phyloP scores from a whole-genome alignment of 2,113 vertebrate genomes.

The Telmatochromis bifrenatus region DNA sequence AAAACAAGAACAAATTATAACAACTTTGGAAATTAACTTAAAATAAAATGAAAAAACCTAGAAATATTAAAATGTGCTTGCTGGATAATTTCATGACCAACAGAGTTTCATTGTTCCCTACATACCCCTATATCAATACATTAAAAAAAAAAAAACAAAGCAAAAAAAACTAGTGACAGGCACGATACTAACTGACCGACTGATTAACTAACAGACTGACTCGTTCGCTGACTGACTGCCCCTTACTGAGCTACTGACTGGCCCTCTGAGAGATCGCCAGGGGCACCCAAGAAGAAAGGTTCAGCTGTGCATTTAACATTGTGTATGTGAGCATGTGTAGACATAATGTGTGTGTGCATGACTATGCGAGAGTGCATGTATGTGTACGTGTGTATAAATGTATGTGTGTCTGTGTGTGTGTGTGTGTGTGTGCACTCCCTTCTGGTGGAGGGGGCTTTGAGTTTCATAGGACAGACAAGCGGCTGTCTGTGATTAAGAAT shows the following conservation, averaged over 20 bases:
- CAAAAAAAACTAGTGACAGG: not conserved
- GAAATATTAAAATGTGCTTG: not conserved
- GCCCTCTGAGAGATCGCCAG: slow-evolving; percentile 7
- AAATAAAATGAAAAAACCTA: not conserved
- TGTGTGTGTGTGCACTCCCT: not conserved
- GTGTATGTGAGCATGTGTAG: not conserved
- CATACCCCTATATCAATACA: not conserved
- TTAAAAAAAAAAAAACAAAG: not conserved
- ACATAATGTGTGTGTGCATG: not conserved
- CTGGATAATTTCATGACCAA: not conserved
- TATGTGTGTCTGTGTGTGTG: not conserved
- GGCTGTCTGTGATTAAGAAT: slow-evolving; percentile 65
- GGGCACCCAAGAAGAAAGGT: slow-evolving; percentile 6
- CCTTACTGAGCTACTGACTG: not conserved
- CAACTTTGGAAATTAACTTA: not conserved
- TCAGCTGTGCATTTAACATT: slow-evolving; percentile 41
- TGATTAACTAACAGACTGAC: not conserved
- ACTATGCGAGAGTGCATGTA: not conserved
- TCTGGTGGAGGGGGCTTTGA: not conserved
- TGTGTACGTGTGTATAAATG: not conserved
- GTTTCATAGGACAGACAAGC: slow-evolving; percentile 12
- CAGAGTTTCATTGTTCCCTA: not conserved
- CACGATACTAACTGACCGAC: not conserved
- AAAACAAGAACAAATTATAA: not conserved
- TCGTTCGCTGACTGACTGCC: not conserved